Conservation (phyloP, 2,888 invertebrate genomes). For the Polylopha cassiicola region DNA sequence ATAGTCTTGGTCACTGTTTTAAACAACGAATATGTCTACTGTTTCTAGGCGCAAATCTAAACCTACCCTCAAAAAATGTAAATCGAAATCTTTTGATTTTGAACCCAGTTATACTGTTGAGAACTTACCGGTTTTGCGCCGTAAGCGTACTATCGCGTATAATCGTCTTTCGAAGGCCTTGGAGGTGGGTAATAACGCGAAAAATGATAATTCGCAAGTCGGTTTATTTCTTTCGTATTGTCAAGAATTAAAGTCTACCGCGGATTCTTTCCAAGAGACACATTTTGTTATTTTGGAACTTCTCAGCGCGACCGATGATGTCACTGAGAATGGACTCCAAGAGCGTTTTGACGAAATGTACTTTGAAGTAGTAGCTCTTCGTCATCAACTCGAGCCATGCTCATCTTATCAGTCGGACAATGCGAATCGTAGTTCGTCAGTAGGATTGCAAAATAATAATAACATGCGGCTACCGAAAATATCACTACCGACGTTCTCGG, state of each 20-base stretch:
- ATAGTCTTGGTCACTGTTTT: no score
- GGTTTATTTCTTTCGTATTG: conserved; percentile 16
- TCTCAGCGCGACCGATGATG: conserved; percentile 1
- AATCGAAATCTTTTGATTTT: no score
- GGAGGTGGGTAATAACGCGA: conserved; percentile 7
- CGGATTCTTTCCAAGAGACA: conserved; percentile 10
- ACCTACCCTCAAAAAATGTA: not conserved
- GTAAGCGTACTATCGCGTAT: conserved; percentile 17
- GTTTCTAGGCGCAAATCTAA: not conserved
- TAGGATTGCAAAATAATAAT: not conserved
- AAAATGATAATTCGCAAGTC: not conserved
- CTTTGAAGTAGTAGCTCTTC: conserved; percentile 10
- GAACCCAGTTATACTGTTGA: not conserved
- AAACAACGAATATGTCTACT: not conserved
- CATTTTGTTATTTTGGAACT: conserved; percentile 11
- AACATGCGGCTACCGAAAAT: conserved; percentile 14
- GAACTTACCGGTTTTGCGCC: conserved; percentile 13
- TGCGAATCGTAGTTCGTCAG: not conserved
- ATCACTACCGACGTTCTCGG: conserved; percentile 11
- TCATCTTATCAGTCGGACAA: not conserved
- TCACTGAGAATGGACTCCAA: not conserved
- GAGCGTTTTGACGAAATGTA: conserved; percentile 9
- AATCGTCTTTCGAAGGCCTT: conserved; percentile 15
- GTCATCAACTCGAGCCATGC: not conserved
- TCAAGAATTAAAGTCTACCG: conserved; percentile 8